These are phyloP conservation scores for Scrobipalpa atriplicella DNA, from an alignment of 2,888 invertebrate genomes.

Conservation along the genomic window DNA sequence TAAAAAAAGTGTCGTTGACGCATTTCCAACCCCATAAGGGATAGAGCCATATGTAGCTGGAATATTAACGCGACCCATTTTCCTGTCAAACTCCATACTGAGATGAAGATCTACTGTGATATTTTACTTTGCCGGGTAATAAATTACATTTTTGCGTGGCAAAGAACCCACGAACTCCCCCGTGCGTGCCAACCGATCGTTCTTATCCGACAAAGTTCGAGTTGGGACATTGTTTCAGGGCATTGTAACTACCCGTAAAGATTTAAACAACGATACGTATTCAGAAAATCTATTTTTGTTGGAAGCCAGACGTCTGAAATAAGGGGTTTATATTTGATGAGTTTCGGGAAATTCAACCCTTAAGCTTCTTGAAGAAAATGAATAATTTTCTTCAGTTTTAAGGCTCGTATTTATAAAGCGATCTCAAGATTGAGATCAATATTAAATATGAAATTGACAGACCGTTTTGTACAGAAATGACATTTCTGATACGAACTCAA, in stretches of 20 bases:
- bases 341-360: not conserved
- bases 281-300: constrained; percentile 12
- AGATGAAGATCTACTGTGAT: constrained; percentile 33
- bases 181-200: constrained; percentile 34
- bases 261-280: constrained; percentile 11
- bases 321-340: constrained; percentile 17
- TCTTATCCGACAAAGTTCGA: constrained; percentile 31
- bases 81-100: constrained; percentile 19
- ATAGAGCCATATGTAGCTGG: too few species aligned
- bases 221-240: not conserved
- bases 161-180: constrained; percentile 5
- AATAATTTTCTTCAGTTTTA: constrained; percentile 18
- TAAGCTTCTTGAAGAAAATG: constrained; percentile 21
- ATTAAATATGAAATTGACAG: too few species aligned
- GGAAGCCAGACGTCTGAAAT: constrained; percentile 4
- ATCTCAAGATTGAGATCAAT: too few species aligned
- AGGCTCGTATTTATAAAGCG: too few species aligned
- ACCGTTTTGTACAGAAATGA: too few species aligned
- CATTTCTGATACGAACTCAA: too few species aligned
- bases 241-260: constrained; percentile 17
- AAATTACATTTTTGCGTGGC: constrained; percentile 42
- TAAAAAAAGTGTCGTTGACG: too few species aligned
- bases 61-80: constrained; percentile 30
- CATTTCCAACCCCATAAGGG: too few species aligned
- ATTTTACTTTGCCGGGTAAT: constrained; percentile 37